Conservation (phyloP, 2,888 invertebrate genomes). For the Pristionchus fissidentatus region DNA sequence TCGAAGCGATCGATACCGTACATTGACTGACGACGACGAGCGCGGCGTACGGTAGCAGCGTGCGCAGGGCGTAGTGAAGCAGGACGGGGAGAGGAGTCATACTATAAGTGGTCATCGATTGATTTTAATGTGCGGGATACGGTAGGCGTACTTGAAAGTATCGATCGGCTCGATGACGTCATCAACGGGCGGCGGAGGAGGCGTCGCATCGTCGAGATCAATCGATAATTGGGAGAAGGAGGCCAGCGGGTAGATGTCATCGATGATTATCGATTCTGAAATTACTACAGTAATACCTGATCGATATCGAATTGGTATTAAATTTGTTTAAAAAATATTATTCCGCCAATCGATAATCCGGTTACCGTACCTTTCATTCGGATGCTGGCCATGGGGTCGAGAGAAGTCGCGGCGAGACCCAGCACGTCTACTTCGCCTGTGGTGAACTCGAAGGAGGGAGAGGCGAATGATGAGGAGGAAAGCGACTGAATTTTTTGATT, state of each 20-base stretch:
- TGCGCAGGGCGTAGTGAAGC: constrained; percentile 40
- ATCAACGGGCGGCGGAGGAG: neutral
- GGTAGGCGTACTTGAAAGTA: constrained; percentile 23
- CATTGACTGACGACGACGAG: constrained; percentile 33
- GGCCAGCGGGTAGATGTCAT: neutral
- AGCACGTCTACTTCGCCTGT: constrained; percentile 6
- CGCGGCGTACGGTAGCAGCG: constrained; percentile 40
- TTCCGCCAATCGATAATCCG: no score
- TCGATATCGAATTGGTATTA: no score
- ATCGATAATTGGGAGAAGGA: neutral
- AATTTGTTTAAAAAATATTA: no score
- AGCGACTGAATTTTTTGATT: constrained; percentile 17
- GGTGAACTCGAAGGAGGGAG: constrained; percentile 23
- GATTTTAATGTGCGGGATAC: neutral
- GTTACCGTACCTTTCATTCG: constrained; percentile 28
- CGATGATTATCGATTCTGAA: neutral
- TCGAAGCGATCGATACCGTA: neutral
- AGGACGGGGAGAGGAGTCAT: neutral
- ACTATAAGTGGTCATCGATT: constrained; percentile 22
- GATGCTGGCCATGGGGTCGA: constrained; percentile 30
- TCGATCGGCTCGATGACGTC: constrained; percentile 29
- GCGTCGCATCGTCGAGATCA: neutral
- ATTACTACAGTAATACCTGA: neutral
- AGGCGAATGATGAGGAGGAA: neutral
- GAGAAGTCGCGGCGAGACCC: constrained; percentile 23